Evolutionary conservation across 2,888 invertebrate genomes (phyloP).

Genomic region (Cheilosia impressa): DNA sequence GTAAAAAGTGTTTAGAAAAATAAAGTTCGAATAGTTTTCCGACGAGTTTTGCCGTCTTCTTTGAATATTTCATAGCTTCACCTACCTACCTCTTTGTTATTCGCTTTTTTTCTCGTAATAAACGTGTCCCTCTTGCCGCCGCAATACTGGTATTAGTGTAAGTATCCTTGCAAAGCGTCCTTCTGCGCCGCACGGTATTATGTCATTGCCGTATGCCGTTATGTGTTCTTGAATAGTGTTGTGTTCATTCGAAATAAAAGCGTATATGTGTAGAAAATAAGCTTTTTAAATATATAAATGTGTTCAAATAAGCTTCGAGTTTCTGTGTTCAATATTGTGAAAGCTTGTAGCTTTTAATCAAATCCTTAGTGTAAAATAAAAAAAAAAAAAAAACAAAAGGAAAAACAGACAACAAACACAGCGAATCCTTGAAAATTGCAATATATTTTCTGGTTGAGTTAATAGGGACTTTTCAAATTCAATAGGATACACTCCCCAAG

Average conservation of each 20-base stretch:
- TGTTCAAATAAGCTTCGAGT: constrained; percentile 21
- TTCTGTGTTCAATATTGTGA: constrained; percentile 15
- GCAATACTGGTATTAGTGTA: background rate
- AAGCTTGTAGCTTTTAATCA: constrained; percentile 14
- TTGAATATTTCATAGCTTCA: background rate
- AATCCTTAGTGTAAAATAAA: constrained; percentile 6
- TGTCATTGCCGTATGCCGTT: constrained; percentile 16
- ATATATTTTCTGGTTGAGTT: background rate
- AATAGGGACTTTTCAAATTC: background rate
- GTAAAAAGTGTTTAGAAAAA: background rate
- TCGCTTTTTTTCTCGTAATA: constrained; percentile 32
- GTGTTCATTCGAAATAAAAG: constrained; percentile 23
- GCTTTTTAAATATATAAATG: constrained; percentile 5
- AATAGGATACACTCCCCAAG: background rate
- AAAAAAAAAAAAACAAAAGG: constrained; percentile 1
- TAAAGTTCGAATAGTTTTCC: background rate
- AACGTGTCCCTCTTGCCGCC: background rate
- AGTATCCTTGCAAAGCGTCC: constrained; percentile 19
- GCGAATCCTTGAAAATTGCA: background rate
- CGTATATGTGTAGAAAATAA: constrained; percentile 4
- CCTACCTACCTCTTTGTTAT: constrained; percentile 24
- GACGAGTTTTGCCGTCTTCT: background rate
- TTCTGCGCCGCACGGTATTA: constrained; percentile 13
- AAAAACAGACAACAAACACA: background rate
- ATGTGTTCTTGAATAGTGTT: constrained; percentile 27